phyloP scores from a whole-genome alignment of 2,113 vertebrate genomes.

The Colius striatus region DNA sequence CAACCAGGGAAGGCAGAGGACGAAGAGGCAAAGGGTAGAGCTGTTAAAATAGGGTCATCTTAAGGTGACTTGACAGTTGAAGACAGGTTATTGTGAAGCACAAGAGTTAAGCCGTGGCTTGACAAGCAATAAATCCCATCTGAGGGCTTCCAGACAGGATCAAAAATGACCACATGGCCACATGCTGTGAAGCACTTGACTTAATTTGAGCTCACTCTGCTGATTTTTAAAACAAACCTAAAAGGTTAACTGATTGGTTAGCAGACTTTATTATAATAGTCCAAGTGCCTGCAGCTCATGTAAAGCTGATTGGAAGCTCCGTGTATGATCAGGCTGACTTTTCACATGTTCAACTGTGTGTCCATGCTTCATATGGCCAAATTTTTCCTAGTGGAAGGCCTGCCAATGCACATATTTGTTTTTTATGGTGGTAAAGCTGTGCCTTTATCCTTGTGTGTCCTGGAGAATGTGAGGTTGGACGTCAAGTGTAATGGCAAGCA shows the following conservation, averaged over 20 bases:
- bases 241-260: not conserved
- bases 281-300: not conserved
- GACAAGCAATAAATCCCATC: not conserved
- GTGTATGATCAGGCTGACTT: not conserved
- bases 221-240: not conserved
- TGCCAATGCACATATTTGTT: not conserved
- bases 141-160: not conserved
- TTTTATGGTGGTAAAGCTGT: not conserved
- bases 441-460: not conserved
- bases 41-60: not conserved
- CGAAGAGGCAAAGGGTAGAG: not conserved
- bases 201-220: not conserved
- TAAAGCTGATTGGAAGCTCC: not conserved
- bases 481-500: not conserved
- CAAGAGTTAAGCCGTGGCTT: not conserved
- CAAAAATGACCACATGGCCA: not conserved
- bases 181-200: not conserved
- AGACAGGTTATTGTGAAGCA: not conserved
- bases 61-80: not conserved
- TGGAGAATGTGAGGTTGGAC: not conserved
- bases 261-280: not conserved
- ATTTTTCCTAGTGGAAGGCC: not conserved
- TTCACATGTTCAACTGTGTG: not conserved
- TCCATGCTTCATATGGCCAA: not conserved
- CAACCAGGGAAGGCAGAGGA: not conserved